Conservation (phyloP, 2,888 invertebrate genomes). For the Andrena marginata region DNA sequence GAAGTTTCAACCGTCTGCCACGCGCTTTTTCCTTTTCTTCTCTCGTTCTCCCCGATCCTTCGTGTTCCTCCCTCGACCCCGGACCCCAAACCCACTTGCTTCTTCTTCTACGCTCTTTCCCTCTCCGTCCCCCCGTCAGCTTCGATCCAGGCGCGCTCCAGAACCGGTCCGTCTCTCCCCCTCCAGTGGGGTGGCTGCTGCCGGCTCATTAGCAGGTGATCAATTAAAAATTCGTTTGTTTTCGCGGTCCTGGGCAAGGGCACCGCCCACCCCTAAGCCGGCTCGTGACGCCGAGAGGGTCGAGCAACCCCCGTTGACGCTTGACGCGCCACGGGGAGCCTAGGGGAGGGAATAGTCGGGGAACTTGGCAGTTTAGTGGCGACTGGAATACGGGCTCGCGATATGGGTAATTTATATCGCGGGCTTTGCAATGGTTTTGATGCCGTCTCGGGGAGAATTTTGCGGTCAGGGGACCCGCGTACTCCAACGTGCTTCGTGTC, state of each 20-base stretch:
- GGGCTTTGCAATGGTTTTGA: constrained; percentile 49
- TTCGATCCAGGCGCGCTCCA: not conserved
- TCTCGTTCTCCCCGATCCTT: constrained; percentile 24
- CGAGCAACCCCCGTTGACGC: constrained; percentile 42
- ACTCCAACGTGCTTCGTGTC: constrained; percentile 34
- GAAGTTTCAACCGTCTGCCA: constrained; percentile 72
- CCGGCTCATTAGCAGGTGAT: constrained; percentile 82
- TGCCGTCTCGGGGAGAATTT: constrained; percentile 45
- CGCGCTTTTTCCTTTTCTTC: constrained; percentile 52
- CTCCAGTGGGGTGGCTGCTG: constrained; percentile 54
- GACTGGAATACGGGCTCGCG: constrained; percentile 54
- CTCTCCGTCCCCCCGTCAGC: not conserved
- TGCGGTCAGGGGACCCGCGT: constrained; percentile 36
- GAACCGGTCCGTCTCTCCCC: constrained; percentile 31
- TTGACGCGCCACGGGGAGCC: constrained; percentile 38
- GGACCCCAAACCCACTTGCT: constrained; percentile 12
- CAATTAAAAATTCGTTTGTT: constrained; percentile 82
- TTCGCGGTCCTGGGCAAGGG: constrained; percentile 59
- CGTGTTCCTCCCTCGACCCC: constrained; percentile 39
- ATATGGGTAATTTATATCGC: constrained; percentile 64
- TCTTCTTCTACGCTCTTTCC: constrained; percentile 8
- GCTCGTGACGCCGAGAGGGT: constrained; percentile 58
- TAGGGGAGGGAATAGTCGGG: constrained; percentile 47
- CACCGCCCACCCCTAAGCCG: constrained; percentile 60
- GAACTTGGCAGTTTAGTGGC: constrained; percentile 56